Percentiles rank a stretch among this genome's conserved stretches.
phyloP scores from a whole-genome alignment of 2,797 vertebrate species.

The Microcaecilia unicolor region DNA sequence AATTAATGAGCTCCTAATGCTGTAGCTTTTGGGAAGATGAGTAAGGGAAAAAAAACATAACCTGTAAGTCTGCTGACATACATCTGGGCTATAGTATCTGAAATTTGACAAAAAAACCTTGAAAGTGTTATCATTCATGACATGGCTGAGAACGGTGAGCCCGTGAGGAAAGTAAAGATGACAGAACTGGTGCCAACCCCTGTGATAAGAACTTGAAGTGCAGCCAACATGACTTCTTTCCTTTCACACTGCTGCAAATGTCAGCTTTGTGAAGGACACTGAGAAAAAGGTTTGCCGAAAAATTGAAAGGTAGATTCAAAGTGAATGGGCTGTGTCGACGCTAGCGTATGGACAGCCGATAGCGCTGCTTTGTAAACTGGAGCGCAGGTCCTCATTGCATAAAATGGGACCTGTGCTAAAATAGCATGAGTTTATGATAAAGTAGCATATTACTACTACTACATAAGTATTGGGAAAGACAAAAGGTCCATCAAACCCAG shows the following conservation, averaged over 20 bases:
- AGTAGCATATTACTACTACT: too few relatives aligned
- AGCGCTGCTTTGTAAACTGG: too few relatives aligned
- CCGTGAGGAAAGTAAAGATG: slow-evolving; percentile 91
- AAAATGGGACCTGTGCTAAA: too few relatives aligned
- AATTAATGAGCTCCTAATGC: slow-evolving; percentile 39
- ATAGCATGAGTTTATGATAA: too few relatives aligned
- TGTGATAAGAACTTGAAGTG: slow-evolving; percentile 88
- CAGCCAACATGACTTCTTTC: slow-evolving; percentile 84
- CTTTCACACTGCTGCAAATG: slow-evolving; percentile 67
- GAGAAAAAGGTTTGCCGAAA: slow-evolving; percentile 71
- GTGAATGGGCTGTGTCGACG: too few relatives aligned
- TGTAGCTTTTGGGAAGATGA: slow-evolving; percentile 41
- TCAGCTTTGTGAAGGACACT: slow-evolving; percentile 73
- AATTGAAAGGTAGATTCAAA: slow-evolving; percentile 72
- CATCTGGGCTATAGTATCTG: slow-evolving; percentile 44
- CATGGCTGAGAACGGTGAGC: slow-evolving; percentile 73
- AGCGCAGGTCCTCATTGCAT: too few relatives aligned
- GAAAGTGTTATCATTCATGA: slow-evolving; percentile 82
- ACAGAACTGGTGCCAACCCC: slow-evolving; percentile 87
- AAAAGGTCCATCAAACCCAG: too few relatives aligned
- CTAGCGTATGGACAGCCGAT: too few relatives aligned
- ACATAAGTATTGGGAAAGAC: too few relatives aligned
- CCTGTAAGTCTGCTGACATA: slow-evolving; percentile 33
- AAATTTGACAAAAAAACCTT: slow-evolving; percentile 40
- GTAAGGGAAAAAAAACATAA: slow-evolving; percentile 39